Evolutionary conservation across 2,797 vertebrate genomes (phyloP), one percentile per base, ranked within the genome.

Genomic region (Buphagus erythrorhynchus): DNA sequence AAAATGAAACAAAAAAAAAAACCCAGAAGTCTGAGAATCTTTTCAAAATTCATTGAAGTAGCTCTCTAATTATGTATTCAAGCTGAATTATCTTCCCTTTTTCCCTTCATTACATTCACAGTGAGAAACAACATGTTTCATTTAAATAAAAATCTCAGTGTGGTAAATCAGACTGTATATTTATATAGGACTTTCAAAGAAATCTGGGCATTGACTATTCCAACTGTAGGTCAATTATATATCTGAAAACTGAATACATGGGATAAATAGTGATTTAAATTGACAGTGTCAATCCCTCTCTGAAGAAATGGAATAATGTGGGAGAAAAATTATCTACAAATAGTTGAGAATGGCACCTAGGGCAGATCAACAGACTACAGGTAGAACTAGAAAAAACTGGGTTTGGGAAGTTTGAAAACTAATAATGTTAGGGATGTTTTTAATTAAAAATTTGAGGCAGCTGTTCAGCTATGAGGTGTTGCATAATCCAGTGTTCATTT

Each of bases 31-130:
- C 35, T 52, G 48, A 79, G 86, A 93, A 93, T 93, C 66, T 92
- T 97, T 61, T 79, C 21, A 94, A 84, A 93, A 46, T 94, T 89
- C 18, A 48, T 84, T 96, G 83, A 90, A 93, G 81, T 75, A 33
- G n/a, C 59, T 55, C 72, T 80, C 84, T 93, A 94, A 96, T 97
- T 96, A 93, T 63, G n/a, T 78, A 79, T 33, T 55, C 91, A 67
- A 59, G 63, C 29, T 80, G 82, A 95, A 96, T 43, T 49, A 80
- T 57, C 51, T 94, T 51, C 24, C 86, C 38, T 78, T 93, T 94
- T 90, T 79, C 59, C 24, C 46, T 92, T 95, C 91, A 42, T 94
- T 87, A 74, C 45, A 65, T 77, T 80, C 57, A 36, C 40, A 90
- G 69, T 69, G n/a, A 89, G 92, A 80, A 90, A 54, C 38, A 83